Percentiles rank a stretch among this genome's conserved stretches.
phyloP scores from a whole-genome alignment of 2,888 invertebrate genomes.

The Heliconius sara region DNA sequence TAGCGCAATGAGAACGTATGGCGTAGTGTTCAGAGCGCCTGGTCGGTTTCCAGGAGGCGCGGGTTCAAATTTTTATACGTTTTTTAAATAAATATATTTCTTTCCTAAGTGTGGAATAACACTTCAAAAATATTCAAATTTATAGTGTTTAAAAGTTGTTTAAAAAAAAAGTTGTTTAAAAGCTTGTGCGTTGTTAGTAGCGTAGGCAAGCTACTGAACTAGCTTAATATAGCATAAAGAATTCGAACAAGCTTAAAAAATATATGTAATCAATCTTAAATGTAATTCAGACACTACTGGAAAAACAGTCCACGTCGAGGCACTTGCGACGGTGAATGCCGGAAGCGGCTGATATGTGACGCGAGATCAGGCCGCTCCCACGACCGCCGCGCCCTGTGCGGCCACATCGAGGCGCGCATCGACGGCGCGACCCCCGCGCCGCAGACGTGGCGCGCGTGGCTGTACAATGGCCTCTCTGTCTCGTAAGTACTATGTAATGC shows the following conservation, averaged over 20 bases:
- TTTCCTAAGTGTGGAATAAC: no score
- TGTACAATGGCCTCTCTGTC: constrained; percentile 92
- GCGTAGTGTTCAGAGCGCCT: no score
- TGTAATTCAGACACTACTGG: constrained; percentile 89
- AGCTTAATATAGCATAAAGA: not conserved
- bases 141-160: no score
- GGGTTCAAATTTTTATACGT: no score
- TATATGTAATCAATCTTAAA: constrained; percentile 3
- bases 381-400: constrained; percentile 92
- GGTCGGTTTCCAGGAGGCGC: no score
- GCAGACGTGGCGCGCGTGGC: constrained; percentile 93
- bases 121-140: not conserved
- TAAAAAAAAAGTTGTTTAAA: no score
- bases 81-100: no score
- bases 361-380: constrained; percentile 94
- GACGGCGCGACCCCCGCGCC: constrained; percentile 87
- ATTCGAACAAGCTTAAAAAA: not conserved
- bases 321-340: constrained; percentile 92
- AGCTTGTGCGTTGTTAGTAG: not conserved
- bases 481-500: constrained; percentile 87
- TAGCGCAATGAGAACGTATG: no score
- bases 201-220: not conserved
- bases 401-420: constrained; percentile 92
- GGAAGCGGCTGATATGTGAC: constrained; percentile 93
- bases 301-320: constrained; percentile 94